These are phyloP conservation scores for Uloborus diversus DNA, from an alignment of 1,140 invertebrate species.

Conservation along the genomic window DNA sequence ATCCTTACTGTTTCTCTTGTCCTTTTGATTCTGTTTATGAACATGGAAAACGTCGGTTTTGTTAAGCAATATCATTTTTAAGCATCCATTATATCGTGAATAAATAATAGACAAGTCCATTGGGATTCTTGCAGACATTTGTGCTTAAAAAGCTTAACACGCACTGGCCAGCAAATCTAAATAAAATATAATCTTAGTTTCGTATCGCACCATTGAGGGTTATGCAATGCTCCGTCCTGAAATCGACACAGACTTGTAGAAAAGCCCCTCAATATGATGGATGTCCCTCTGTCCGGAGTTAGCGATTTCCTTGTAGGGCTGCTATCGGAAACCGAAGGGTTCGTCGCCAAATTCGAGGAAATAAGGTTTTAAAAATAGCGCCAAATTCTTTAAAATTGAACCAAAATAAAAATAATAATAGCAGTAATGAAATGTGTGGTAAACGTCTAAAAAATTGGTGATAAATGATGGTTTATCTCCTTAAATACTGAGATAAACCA, in stretches of 20 bases:
- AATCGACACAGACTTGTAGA: constrained; percentile 55
- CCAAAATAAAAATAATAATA: no score
- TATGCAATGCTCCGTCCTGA: constrained; percentile 42
- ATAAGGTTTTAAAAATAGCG: constrained; percentile 27
- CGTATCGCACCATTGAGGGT: constrained; percentile 3
- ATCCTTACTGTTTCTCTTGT: no score
- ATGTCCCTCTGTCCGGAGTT: constrained; percentile 39
- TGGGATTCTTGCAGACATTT: no score
- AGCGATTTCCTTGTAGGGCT: constrained; percentile 50
- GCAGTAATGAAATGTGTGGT: no score
- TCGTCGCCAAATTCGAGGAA: constrained; percentile 28
- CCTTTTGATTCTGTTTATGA: no score
- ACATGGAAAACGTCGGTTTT: no score
- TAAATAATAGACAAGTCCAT: no score
- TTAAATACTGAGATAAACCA: no score
- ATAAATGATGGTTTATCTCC: no score
- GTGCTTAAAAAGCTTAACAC: neutral
- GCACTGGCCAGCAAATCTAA: neutral
- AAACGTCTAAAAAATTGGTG: no score
- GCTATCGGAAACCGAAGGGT: constrained; percentile 15
- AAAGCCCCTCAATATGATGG: constrained; percentile 36
- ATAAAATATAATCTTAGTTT: constrained; percentile 44
- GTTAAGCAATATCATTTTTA: no score
- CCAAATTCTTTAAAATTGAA: constrained; percentile 4
- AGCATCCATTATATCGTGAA: no score